Evolutionary conservation across 2,113 vertebrate species (phyloP).

Genomic region (Lepus europaeus): DNA sequence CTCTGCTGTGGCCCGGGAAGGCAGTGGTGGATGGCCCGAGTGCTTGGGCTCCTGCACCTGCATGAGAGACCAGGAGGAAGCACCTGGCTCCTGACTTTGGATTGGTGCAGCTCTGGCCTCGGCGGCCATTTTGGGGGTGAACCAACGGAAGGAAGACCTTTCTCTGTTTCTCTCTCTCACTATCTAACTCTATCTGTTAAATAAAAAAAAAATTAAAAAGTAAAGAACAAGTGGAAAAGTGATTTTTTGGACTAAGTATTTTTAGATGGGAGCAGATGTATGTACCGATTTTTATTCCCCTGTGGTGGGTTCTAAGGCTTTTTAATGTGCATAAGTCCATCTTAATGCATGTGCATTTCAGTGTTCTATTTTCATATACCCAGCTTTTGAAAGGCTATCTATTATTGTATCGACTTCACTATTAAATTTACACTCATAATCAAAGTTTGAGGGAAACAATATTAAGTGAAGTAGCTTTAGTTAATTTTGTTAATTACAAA

Average conservation of each 20-base stretch:
- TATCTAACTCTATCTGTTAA: no score
- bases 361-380: background rate
- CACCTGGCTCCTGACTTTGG: no score
- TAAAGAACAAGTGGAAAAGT: background rate
- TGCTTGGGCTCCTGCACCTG: no score
- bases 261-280: background rate
- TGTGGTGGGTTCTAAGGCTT: background rate
- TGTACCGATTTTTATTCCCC: background rate
- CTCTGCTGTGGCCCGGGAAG: no score
- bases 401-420: background rate
- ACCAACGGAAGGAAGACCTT: no score
- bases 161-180: no score
- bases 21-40: no score
- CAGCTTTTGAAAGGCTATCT: background rate
- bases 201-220: background rate
- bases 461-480: background rate
- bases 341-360: background rate
- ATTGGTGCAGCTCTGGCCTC: no score
- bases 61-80: no score
- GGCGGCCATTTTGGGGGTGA: no score
- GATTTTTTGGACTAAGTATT: background rate
- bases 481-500: conserved; percentile 1
- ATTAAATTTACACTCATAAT: background rate
- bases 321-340: background rate
- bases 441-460: background rate